Percentiles rank a stretch among this genome's conserved stretches.
Evolutionary conservation across 2,888 invertebrate species (phyloP).

Genomic region (Plebejus anna): DNA sequence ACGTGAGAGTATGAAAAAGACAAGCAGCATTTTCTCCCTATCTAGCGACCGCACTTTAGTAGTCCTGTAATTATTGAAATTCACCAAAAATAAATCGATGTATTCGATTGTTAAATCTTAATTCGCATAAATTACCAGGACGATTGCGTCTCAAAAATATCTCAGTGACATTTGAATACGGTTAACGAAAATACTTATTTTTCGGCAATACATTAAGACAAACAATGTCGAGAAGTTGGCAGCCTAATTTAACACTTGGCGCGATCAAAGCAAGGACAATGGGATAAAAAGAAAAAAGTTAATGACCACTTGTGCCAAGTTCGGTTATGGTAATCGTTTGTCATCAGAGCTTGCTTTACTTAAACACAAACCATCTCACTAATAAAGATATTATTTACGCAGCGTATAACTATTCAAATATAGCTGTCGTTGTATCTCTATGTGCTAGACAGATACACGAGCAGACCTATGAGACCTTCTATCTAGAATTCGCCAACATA

Average conservation of each 20-base stretch:
- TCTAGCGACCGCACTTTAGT: no score
- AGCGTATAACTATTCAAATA: not conserved
- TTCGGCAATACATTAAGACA: not conserved
- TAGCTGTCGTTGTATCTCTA: no score
- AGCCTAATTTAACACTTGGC: constrained; percentile 15
- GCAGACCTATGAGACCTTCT: not conserved
- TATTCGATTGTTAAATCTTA: not conserved
- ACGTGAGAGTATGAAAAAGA: no score
- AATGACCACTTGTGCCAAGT: not conserved
- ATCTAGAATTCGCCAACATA: not conserved
- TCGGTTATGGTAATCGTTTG: not conserved
- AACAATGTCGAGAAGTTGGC: not conserved
- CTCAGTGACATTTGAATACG: constrained; percentile 13
- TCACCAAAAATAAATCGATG: not conserved
- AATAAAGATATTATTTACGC: not conserved
- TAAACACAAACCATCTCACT: not conserved
- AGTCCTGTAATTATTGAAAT: not conserved
- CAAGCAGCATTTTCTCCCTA: no score
- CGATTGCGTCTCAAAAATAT: not conserved
- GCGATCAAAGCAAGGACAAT: not conserved
- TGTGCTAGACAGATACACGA: no score
- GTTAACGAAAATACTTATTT: not conserved
- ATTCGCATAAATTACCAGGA: not conserved
- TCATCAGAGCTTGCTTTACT: not conserved
- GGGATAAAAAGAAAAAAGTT: not conserved